Percentiles rank a stretch among this genome's conserved stretches.
These are phyloP conservation scores for Colostygia pectinataria DNA, from an alignment of 2,888 invertebrate species.

Conservation along the genomic window DNA sequence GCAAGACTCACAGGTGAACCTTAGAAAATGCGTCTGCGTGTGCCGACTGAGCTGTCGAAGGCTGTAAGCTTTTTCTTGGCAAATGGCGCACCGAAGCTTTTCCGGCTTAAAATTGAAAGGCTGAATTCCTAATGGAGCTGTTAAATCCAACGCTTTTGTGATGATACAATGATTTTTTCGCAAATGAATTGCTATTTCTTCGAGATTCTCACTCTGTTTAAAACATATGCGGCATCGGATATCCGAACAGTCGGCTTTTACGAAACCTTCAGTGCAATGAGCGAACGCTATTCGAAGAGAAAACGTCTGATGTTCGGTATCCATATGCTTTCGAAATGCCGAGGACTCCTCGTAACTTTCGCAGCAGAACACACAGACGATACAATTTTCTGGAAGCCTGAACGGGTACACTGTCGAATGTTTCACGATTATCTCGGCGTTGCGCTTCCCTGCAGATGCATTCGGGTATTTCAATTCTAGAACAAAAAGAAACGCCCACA, in stretches of 20 bases:
- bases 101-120: slow-evolving; percentile 42
- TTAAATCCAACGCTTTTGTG: slow-evolving; percentile 16
- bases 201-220: slow-evolving; percentile 28
- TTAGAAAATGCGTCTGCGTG: slow-evolving; percentile 43
- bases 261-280: slow-evolving; percentile 61
- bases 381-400: slow-evolving; percentile 65
- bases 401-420: slow-evolving; percentile 75
- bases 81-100: slow-evolving; percentile 39
- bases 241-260: slow-evolving; percentile 49
- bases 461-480: slow-evolving; percentile 67
- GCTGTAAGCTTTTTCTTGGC: slow-evolving; percentile 37
- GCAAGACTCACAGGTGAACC: slow-evolving; percentile 47
- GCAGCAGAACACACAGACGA: slow-evolving; percentile 74
- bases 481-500: slow-evolving; percentile 76
- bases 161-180: slow-evolving; percentile 23
- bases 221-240: slow-evolving; percentile 44
- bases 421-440: slow-evolving; percentile 72
- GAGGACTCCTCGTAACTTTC: slow-evolving; percentile 61
- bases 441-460: slow-evolving; percentile 62
- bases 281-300: slow-evolving; percentile 61
- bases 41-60: slow-evolving; percentile 47
- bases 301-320: slow-evolving; percentile 60
- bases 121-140: slow-evolving; percentile 33
- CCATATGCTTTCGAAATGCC: slow-evolving; percentile 65
- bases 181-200: slow-evolving; percentile 39